Conservation (phyloP, 1,140 invertebrate species). For the Diprion similis region DNA sequence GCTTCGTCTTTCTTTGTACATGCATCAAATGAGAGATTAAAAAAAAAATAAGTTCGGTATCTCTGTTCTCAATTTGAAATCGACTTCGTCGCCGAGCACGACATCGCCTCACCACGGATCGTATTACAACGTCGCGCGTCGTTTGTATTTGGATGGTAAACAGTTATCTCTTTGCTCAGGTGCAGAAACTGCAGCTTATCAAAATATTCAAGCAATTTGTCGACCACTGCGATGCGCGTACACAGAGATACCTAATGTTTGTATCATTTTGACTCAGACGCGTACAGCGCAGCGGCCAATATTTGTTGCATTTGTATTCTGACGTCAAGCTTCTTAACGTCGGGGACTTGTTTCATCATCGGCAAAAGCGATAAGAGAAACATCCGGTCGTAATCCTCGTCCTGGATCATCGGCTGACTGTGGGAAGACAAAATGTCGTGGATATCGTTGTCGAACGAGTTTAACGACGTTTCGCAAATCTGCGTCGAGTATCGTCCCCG, state of each 20-base stretch:
- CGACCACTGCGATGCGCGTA: no score
- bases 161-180: no score
- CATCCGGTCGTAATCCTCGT: slow-evolving; percentile 58
- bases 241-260: neutral
- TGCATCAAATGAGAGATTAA: no score
- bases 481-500: slow-evolving; percentile 43
- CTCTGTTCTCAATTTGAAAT: no score
- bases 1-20: no score
- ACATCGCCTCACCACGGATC: no score
- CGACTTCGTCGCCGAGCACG: no score
- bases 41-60: no score
- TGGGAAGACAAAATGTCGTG: slow-evolving; percentile 48
- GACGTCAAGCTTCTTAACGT: slow-evolving; percentile 53
- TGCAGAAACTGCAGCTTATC: no score
- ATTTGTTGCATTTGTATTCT: slow-evolving; percentile 58
- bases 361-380: slow-evolving; percentile 54
- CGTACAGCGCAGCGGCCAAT: slow-evolving; percentile 44
- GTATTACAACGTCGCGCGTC: no score
- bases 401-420: slow-evolving; percentile 37
- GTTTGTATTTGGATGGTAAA: no score
- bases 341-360: slow-evolving; percentile 49
- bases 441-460: slow-evolving; percentile 49
- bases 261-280: slow-evolving; percentile 20
- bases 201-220: no score
- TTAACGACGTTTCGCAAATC: slow-evolving; percentile 48